A percentile compares a stretch with the other conserved stretches of the same genome.
Evolutionary conservation across 2,797 vertebrate species (phyloP).

Genomic region (Channa striata): DNA sequence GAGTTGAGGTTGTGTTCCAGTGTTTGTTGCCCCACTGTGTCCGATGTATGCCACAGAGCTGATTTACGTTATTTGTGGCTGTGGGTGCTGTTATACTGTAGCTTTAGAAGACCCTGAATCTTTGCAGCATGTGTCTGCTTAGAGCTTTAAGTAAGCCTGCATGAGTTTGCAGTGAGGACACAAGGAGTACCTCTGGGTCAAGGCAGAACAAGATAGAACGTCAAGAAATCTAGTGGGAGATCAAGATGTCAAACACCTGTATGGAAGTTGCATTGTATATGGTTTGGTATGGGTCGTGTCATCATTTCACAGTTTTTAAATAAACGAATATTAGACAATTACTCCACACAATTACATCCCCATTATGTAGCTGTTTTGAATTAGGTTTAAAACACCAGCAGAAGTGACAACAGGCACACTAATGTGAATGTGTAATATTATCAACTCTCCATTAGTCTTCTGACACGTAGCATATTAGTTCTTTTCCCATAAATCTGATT

Average conservation of each 20-base stretch:
- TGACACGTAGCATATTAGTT: neutral
- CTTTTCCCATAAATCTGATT: too few species aligned
- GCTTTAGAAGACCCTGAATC: slow-evolving; percentile 59
- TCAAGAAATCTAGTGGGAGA: slow-evolving; percentile 8
- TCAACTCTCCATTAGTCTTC: slow-evolving; percentile 1
- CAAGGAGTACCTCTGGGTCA: slow-evolving; percentile 77
- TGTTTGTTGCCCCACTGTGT: slow-evolving; percentile 80
- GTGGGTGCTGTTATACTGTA: slow-evolving; percentile 71
- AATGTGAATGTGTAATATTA: neutral
- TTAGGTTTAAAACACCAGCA: slow-evolving; percentile 17
- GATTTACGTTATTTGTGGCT: slow-evolving; percentile 64
- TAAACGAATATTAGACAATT: neutral
- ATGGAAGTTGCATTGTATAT: slow-evolving; percentile 46
- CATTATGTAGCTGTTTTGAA: neutral
- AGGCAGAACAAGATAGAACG: slow-evolving; percentile 61
- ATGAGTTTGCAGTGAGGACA: slow-evolving; percentile 80
- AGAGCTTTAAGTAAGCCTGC: slow-evolving; percentile 67
- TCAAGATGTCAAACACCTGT: slow-evolving; percentile 31
- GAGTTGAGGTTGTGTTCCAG: slow-evolving; percentile 81
- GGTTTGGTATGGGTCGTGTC: slow-evolving; percentile 32
- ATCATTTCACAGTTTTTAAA: slow-evolving; percentile 19
- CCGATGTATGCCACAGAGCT: slow-evolving; percentile 74
- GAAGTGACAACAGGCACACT: slow-evolving; percentile 1
- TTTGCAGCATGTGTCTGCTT: slow-evolving; percentile 69
- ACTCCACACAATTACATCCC: neutral